phyloP scores from a whole-genome alignment of 2,888 invertebrate species.

The Chrysopilus asiliformis region DNA sequence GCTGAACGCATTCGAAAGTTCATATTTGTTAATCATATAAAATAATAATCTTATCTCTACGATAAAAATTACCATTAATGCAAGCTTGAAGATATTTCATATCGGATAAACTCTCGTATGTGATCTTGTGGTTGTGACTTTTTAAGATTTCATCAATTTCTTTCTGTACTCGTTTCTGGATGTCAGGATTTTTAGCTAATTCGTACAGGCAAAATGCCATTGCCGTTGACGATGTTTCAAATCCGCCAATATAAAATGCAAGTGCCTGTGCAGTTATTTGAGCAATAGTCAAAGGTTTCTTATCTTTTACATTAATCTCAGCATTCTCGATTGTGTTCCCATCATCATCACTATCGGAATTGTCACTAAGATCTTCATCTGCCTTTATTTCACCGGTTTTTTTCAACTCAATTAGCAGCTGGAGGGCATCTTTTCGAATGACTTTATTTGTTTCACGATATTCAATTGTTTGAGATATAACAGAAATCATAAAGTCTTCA shows the following conservation, averaged over 20 bases:
- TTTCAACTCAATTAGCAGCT: constrained; percentile 36
- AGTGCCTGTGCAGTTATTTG: constrained; percentile 29
- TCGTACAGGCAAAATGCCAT: constrained; percentile 5
- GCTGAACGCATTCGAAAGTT: too few relatives aligned
- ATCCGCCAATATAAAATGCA: constrained; percentile 27
- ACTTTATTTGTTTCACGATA: constrained; percentile 33
- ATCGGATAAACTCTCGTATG: constrained; percentile 3
- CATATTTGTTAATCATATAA: too few relatives aligned
- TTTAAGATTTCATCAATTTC: constrained; percentile 3
- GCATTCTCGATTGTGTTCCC: too few relatives aligned
- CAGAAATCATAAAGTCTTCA: constrained; percentile 25
- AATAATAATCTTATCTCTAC: background rate
- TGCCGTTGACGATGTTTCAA: background rate
- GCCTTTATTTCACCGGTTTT: constrained; percentile 30
- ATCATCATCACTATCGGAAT: too few relatives aligned
- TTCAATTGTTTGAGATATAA: constrained; percentile 33
- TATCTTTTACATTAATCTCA: too few relatives aligned
- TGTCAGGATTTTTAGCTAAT: constrained; percentile 1
- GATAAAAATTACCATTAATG: background rate
- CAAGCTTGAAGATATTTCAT: constrained; percentile 3
- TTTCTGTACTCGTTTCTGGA: constrained; percentile 3
- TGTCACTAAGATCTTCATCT: constrained; percentile 25
- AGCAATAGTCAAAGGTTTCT: too few relatives aligned
- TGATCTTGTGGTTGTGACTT: constrained; percentile 3
- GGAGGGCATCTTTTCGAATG: constrained; percentile 36